Conservation (phyloP, 2,113 vertebrate genomes). For the Prunella himalayana region DNA sequence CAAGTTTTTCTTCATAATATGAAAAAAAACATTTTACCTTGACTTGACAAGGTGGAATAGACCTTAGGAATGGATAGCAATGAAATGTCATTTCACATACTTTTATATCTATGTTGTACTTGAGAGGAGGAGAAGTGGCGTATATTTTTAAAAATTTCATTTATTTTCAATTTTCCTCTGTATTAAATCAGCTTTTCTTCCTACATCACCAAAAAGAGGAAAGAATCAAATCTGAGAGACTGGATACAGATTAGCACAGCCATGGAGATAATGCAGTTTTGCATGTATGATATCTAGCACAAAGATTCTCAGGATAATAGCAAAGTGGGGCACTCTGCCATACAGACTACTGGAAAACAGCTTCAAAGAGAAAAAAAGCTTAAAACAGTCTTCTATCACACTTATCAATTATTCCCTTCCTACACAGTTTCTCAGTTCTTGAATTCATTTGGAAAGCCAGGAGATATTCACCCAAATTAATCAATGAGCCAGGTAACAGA, state of each 20-base stretch:
- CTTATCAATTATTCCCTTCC: neutral
- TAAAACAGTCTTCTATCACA: neutral
- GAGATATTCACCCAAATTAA: neutral
- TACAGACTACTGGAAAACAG: accelerated
- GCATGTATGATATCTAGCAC: neutral
- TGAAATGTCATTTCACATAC: neutral
- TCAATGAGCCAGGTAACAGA: conserved; percentile 39
- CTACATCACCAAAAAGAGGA: neutral
- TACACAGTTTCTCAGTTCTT: neutral
- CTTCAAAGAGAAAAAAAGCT: neutral
- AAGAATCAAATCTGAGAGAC: neutral
- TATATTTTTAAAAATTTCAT: neutral
- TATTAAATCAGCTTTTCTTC: neutral
- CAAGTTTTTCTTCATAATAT: neutral
- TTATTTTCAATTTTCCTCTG: neutral
- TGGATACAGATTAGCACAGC: neutral
- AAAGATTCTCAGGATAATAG: neutral
- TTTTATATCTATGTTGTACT: neutral
- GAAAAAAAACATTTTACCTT: neutral
- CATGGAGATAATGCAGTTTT: neutral
- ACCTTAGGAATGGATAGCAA: neutral
- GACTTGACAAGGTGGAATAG: neutral
- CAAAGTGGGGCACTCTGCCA: neutral
- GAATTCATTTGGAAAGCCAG: neutral
- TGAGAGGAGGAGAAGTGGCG: neutral